phyloP scores from a whole-genome alignment of 2,113 vertebrate genomes.

The Sturnus vulgaris region DNA sequence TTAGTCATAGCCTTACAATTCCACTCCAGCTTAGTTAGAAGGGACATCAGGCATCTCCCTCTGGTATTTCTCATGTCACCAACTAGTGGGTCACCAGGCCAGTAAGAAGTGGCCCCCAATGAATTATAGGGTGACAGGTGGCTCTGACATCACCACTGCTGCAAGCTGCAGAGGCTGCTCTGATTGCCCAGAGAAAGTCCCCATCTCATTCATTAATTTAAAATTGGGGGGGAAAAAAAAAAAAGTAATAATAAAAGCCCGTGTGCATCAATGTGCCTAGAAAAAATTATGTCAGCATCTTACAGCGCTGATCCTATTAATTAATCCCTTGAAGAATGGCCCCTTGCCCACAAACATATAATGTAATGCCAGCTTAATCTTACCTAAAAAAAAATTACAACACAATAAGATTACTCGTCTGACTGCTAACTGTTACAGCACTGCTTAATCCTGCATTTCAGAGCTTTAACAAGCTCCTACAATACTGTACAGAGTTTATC shows the following conservation, averaged over 20 bases:
- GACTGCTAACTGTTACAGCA: constrained; percentile 37
- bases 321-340: constrained; percentile 42
- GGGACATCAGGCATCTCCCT: not conserved
- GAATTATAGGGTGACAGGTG: not conserved
- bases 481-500: constrained; percentile 5
- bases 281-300: constrained; percentile 27
- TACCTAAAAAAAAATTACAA: constrained; percentile 13
- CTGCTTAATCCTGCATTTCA: constrained; percentile 3
- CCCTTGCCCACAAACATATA: constrained; percentile 19
- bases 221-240: not conserved
- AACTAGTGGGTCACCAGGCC: constrained; percentile 4
- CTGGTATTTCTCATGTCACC: not conserved
- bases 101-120: rapidly evolving
- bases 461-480: constrained; percentile 38
- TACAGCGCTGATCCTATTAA: constrained; percentile 20
- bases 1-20: not conserved
- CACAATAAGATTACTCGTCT: constrained; percentile 50
- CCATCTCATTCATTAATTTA: not conserved
- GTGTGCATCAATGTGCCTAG: not conserved
- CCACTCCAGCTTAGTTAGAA: not conserved
- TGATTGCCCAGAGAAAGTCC: not conserved
- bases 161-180: not conserved
- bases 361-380: constrained; percentile 40
- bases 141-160: not conserved
- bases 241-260: not conserved